phyloP scores from a whole-genome alignment of 2,888 invertebrate species.

The Apodemia mormo region DNA sequence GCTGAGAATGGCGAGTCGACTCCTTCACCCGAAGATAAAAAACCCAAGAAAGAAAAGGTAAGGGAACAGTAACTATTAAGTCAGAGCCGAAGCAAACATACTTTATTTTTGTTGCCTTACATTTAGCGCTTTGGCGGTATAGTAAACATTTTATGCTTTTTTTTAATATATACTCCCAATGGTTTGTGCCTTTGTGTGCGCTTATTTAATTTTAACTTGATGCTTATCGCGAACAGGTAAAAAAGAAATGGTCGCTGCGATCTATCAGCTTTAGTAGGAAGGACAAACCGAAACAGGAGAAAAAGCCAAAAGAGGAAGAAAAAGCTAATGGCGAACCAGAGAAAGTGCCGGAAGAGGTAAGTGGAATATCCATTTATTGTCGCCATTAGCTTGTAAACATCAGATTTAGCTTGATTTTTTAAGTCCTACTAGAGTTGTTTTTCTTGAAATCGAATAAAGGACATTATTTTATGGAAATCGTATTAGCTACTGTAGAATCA shows the following conservation, averaged over 20 bases:
- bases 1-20: conserved; percentile 65
- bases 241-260: conserved; percentile 95
- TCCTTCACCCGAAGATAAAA: conserved; percentile 75
- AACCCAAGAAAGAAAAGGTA: conserved; percentile 85
- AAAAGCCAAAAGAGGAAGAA: conserved; percentile 82
- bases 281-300: conserved; percentile 92
- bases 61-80: conserved; percentile 3
- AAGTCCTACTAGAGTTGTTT: neutral
- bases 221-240: conserved; percentile 77
- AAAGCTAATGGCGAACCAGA: conserved; percentile 83
- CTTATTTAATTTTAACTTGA: conserved; percentile 29
- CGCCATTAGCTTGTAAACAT: conserved; percentile 14
- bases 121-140: conserved; percentile 10
- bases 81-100: neutral
- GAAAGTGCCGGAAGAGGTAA: conserved; percentile 85
- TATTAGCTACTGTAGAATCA: too few species aligned
- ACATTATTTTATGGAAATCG: too few species aligned
- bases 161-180: neutral
- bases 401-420: neutral
- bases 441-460: neutral
- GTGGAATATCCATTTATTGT: conserved; percentile 40
- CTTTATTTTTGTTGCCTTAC: neutral
- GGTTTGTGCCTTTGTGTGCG: conserved; percentile 23
- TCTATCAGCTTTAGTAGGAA: conserved; percentile 93
- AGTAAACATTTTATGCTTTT: conserved; percentile 1